These are phyloP conservation scores for Grammomys surdaster DNA, from an alignment of 2,113 vertebrate species.

Conservation along the genomic window DNA sequence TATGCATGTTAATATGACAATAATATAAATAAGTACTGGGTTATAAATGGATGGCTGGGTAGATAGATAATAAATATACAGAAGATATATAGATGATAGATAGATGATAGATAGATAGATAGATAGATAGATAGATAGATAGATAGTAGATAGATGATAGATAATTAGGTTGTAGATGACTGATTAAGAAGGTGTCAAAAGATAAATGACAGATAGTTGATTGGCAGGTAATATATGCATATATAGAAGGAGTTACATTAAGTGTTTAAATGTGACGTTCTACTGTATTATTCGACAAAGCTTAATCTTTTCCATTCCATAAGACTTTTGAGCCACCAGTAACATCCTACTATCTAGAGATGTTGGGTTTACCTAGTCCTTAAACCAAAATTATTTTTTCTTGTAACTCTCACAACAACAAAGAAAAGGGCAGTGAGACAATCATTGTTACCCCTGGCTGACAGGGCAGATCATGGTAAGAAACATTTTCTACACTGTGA, in stretches of 20 bases:
- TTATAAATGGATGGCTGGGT: neutral
- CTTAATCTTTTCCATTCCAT: constrained; percentile 31
- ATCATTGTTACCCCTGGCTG: neutral
- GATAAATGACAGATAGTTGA: neutral
- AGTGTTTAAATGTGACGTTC: neutral
- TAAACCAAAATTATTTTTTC: neutral
- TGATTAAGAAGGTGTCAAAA: neutral
- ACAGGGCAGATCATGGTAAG: neutral
- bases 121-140: neutral
- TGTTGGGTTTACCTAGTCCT: neutral
- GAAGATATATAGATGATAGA: neutral
- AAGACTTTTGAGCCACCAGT: neutral
- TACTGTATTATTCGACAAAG: neutral
- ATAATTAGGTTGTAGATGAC: neutral
- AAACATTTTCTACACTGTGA: neutral
- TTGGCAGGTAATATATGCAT: neutral
- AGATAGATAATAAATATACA: neutral
- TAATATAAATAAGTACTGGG: neutral
- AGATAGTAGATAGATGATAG: neutral
- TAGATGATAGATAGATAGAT: neutral
- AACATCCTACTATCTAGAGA: neutral
- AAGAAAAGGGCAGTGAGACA: neutral
- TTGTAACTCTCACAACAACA: neutral
- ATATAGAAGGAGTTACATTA: neutral
- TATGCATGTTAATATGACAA: neutral